Conservation (phyloP, 1,140 invertebrate genomes). For the Drosophila aff. region DNA sequence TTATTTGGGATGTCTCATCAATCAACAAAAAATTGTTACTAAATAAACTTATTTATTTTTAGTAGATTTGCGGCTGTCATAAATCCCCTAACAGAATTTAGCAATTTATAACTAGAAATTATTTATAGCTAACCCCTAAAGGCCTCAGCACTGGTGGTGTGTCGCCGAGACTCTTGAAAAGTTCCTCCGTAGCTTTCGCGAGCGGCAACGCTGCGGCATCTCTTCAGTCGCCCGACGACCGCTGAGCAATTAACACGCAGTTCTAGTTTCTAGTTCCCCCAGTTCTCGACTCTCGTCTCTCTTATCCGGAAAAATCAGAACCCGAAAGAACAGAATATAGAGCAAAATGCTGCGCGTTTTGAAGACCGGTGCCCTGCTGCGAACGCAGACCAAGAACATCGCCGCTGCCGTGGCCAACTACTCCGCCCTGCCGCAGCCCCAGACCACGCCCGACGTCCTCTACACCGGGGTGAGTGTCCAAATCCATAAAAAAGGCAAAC, state of each 20-base stretch:
- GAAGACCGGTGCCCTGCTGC: slow-evolving; percentile 58
- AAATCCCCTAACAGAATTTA: neutral
- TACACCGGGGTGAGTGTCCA: slow-evolving; percentile 77
- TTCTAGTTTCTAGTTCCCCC: slow-evolving; percentile 22
- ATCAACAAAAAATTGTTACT: too few relatives aligned
- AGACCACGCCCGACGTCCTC: slow-evolving; percentile 72
- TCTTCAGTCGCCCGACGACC: slow-evolving; percentile 43
- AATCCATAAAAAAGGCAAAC: slow-evolving; percentile 1
- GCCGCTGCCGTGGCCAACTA: slow-evolving; percentile 56
- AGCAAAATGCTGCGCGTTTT: slow-evolving; percentile 72
- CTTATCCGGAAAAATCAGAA: slow-evolving; percentile 10
- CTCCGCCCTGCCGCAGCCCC: slow-evolving; percentile 66
- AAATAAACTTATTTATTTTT: neutral
- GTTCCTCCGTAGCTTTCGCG: slow-evolving; percentile 36
- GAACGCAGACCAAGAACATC: slow-evolving; percentile 47
- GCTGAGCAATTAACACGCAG: slow-evolving; percentile 47
- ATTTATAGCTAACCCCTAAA: neutral
- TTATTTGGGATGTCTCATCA: too few relatives aligned
- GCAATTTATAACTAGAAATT: neutral
- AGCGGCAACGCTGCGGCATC: slow-evolving; percentile 12
- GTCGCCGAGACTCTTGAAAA: slow-evolving; percentile 9
- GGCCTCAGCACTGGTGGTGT: slow-evolving; percentile 11
- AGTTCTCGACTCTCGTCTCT: slow-evolving; percentile 1
- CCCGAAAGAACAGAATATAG: slow-evolving; percentile 6
- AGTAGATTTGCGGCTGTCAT: neutral